Percentiles rank a stretch among this genome's conserved stretches.
Evolutionary conservation across 2,113 vertebrate species (phyloP).

Genomic region (Coryphaenoides rupestris): DNA sequence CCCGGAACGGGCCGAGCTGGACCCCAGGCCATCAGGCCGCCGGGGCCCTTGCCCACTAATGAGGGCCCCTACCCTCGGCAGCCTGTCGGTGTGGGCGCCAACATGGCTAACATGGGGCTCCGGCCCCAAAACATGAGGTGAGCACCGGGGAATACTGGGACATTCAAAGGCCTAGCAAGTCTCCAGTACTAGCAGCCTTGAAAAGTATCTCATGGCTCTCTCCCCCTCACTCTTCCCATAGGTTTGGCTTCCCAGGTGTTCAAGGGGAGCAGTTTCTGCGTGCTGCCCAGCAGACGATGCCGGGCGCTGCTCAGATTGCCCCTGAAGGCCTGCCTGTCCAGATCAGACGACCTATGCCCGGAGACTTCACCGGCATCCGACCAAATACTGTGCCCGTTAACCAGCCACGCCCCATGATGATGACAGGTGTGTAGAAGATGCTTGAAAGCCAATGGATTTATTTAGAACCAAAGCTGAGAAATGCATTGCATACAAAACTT

Average conservation of each 20-base stretch:
- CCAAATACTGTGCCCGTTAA: conserved; percentile 45
- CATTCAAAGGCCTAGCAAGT: not conserved
- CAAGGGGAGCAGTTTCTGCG: conserved; percentile 77
- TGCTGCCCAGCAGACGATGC: conserved; percentile 70
- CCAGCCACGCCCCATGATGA: conserved; percentile 30
- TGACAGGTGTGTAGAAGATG: conserved; percentile 24
- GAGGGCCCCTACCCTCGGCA: conserved; percentile 71
- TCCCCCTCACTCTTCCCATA: conserved; percentile 34
- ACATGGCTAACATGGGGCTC: conserved; percentile 69
- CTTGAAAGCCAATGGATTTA: not conserved
- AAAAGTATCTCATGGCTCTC: not conserved
- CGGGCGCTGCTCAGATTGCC: conserved; percentile 48
- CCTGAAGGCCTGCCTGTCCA: conserved; percentile 71
- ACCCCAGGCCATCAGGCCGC: conserved; percentile 41
- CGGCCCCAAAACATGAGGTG: conserved; percentile 81
- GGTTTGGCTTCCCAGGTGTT: conserved; percentile 76
- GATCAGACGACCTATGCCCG: conserved; percentile 77
- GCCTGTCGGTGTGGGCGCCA: conserved; percentile 47
- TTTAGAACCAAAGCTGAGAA: not conserved
- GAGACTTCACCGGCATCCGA: conserved; percentile 67
- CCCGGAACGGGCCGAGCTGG: conserved; percentile 75
- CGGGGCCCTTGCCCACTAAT: conserved; percentile 61
- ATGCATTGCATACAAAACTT: not conserved
- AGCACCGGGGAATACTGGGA: conserved; percentile 2
- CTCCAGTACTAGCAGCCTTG: not conserved